phyloP scores from a whole-genome alignment of 2,888 invertebrate genomes.

The Allolobophora icterica region DNA sequence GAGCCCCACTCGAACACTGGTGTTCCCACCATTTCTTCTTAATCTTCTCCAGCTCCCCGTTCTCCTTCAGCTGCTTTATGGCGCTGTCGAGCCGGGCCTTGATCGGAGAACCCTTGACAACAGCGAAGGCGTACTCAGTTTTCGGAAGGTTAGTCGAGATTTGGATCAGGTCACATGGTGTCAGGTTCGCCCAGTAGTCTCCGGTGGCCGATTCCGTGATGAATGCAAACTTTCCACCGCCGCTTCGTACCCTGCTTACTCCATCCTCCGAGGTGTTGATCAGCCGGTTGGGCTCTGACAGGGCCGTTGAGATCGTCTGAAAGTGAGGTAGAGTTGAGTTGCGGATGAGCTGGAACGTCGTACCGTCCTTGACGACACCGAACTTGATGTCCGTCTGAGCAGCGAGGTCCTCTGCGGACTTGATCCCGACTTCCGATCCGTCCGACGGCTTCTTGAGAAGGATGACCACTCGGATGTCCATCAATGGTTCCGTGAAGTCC shows the following conservation, averaged over 20 bases:
- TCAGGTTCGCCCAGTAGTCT: slow-evolving; percentile 50
- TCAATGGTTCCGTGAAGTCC: slow-evolving; percentile 24
- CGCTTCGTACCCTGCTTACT: slow-evolving; percentile 46
- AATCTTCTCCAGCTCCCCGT: slow-evolving; percentile 45
- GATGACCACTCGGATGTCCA: neutral
- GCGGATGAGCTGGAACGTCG: slow-evolving; percentile 10
- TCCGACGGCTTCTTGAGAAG: slow-evolving; percentile 18
- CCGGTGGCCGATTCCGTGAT: slow-evolving; percentile 57
- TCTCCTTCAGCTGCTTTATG: slow-evolving; percentile 50
- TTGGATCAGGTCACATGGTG: slow-evolving; percentile 55
- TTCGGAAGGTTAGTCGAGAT: slow-evolving; percentile 49
- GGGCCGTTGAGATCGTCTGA: neutral
- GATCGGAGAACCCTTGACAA: slow-evolving; percentile 42
- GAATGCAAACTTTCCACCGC: slow-evolving; percentile 49
- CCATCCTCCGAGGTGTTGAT: slow-evolving; percentile 46
- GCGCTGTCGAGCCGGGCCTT: slow-evolving; percentile 46
- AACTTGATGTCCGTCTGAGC: neutral
- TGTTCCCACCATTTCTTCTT: slow-evolving; percentile 52
- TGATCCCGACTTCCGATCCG: neutral
- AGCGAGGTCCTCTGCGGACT: slow-evolving; percentile 24
- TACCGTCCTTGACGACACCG: slow-evolving; percentile 28
- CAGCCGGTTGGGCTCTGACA: neutral
- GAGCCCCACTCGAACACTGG: slow-evolving; percentile 26
- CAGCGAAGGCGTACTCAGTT: slow-evolving; percentile 51
- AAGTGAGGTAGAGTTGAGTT: neutral